Evolutionary conservation across 2,888 invertebrate species (phyloP).

Genomic region (Drosophila paranaensis): DNA sequence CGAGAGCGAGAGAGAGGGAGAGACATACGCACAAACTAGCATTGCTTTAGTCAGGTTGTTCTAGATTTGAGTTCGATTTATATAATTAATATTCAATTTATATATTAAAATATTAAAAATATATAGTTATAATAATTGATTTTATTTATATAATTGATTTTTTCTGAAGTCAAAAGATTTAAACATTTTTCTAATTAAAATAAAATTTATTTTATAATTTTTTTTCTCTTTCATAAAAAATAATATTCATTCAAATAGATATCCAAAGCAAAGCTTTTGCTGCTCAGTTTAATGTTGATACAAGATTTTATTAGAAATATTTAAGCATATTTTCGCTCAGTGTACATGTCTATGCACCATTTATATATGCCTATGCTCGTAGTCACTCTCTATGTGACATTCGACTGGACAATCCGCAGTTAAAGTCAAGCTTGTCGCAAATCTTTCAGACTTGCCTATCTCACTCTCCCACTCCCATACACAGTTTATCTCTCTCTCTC

Average conservation of each 20-base stretch:
- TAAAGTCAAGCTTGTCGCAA: conserved; percentile 59
- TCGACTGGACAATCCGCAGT: conserved; percentile 10
- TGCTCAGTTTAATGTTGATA: neutral
- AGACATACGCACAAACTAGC: neutral
- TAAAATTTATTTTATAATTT: too few species aligned
- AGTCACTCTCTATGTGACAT: conserved; percentile 42
- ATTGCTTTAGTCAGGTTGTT: neutral
- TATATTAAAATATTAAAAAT: too few species aligned
- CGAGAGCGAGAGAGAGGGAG: too few species aligned
- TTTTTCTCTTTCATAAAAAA: too few species aligned
- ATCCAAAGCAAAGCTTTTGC: neutral
- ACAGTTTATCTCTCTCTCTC: neutral
- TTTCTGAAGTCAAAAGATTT: neutral
- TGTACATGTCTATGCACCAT: neutral
- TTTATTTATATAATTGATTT: too few species aligned
- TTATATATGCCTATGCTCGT: conserved; percentile 28
- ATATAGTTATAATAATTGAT: too few species aligned
- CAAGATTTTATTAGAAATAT: too few species aligned
- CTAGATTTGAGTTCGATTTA: neutral
- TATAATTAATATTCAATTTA: neutral
- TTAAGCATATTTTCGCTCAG: neutral
- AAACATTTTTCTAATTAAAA: neutral
- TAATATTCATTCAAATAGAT: too few species aligned
- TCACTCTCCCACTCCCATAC: neutral
- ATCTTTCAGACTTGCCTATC: conserved; percentile 49